phyloP scores from a whole-genome alignment of 2,797 vertebrate species.

The Lophius americanus region DNA sequence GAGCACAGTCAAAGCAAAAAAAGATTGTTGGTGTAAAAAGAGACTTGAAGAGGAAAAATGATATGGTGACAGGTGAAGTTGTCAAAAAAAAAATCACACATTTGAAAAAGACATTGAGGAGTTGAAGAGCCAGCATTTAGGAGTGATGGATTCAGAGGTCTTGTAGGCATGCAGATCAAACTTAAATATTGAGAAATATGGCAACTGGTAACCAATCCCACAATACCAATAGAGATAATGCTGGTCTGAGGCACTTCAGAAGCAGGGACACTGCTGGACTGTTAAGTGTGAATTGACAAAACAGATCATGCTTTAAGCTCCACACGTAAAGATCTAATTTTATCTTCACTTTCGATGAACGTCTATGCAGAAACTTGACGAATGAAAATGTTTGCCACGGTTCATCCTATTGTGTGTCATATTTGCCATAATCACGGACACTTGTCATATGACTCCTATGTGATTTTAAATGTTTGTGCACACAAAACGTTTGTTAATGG shows the following conservation, averaged over 20 bases:
- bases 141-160: too few species aligned
- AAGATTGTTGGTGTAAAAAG: background rate
- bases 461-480: constrained; percentile 19
- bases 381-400: background rate
- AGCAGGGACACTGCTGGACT: background rate
- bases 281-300: constrained; percentile 15
- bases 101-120: too few species aligned
- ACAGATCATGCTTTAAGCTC: background rate
- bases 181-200: too few species aligned
- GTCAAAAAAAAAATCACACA: too few species aligned
- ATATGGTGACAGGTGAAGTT: too few species aligned
- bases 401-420: background rate
- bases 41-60: background rate
- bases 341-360: background rate
- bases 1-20: constrained; percentile 13
- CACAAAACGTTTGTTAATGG: constrained; percentile 16
- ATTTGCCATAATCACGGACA: constrained; percentile 5
- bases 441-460: background rate
- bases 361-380: background rate
- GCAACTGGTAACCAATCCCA: too few species aligned
- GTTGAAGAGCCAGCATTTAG: too few species aligned
- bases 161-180: too few species aligned
- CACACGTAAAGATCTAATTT: background rate
- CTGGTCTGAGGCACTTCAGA: constrained; percentile 33
- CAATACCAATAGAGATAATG: background rate